These are phyloP conservation scores for Saccostrea cuccullata DNA, from an alignment of 1,140 invertebrate genomes.

Conservation along the genomic window DNA sequence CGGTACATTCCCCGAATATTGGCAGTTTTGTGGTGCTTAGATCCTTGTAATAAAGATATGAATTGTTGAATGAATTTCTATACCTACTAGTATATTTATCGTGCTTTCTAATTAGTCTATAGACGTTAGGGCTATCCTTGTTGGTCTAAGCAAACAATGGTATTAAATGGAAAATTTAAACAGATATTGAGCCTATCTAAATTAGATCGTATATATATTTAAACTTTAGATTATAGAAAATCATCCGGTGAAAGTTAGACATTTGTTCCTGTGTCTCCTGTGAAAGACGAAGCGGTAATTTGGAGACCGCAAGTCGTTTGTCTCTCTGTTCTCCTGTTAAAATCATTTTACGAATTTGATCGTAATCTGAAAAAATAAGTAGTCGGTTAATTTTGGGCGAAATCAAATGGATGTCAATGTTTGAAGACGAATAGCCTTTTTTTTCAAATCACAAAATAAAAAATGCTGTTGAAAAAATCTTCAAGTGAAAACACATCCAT, in stretches of 20 bases:
- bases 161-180: slow-evolving; percentile 23
- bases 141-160: background rate
- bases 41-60: background rate
- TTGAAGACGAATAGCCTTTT: too few species aligned
- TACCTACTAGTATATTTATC: background rate
- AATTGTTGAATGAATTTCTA: background rate
- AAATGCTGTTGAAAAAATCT: background rate
- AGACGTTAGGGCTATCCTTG: background rate
- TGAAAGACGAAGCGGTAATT: too few species aligned
- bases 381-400: too few species aligned
- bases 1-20: too few species aligned
- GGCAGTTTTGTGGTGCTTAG: too few species aligned
- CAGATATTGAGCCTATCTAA: background rate
- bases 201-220: background rate
- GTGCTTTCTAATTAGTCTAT: slow-evolving; percentile 2
- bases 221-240: background rate
- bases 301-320: too few species aligned
- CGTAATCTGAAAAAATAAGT: too few species aligned
- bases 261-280: background rate
- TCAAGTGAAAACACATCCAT: background rate
- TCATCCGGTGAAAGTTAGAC: background rate
- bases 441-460: too few species aligned
- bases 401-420: too few species aligned
- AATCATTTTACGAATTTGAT: too few species aligned
- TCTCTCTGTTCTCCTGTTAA: too few species aligned